Base-by-base conservation (phyloP, 2,113 vertebrate genomes). In the Serilophus lunatus region DNA sequence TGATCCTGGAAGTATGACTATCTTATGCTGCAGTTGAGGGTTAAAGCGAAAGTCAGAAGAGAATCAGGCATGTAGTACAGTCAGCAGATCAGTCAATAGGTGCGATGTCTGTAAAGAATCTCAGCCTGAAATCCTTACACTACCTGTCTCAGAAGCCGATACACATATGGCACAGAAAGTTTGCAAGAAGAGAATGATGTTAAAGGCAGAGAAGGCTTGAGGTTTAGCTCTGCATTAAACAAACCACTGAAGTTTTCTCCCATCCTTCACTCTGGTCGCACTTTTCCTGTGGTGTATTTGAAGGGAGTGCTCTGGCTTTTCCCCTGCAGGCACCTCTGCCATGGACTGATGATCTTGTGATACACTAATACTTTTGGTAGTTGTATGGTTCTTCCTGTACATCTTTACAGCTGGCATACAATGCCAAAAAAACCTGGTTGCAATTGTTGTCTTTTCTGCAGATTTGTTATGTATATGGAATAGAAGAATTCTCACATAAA, bases 181-280 rank as follows among this genome's bases (percentile, higher is more conserved):
- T 53, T 63, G 44, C 24, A 40, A 51, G 63, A 70, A 78, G 35
- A 3, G 15, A 11, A 16, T 57, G 38, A 9, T 12, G 5, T 44
- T 33, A 60, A 60, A 86, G 57, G 45, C 31, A 69, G 36, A 60
- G 44, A 18, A 70, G 33, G 14, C 11, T 31, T 50, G 15, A 87
- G 36, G n/a, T 28, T 69, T 44, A 71, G 17, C 38, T 42, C 12
- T 53, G 5, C 25, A 6, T 59, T 28, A 51, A 69, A 42, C 4
- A 51, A 69, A 42, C 4, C 0, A 0, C 10, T 9, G 1, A 56
- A 44, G 26, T 29, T 56, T 54, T 71, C 33, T 38, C 19, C 12
- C 35, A 9, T 44, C 11, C 38, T 53, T 74, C n/a, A 40, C 6
- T 44, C 11, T 49, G 8, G 33, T 79, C 24, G 11, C 35, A 2